Conservation (phyloP, 1,140 invertebrate genomes). For the Drosophila pandora region DNA sequence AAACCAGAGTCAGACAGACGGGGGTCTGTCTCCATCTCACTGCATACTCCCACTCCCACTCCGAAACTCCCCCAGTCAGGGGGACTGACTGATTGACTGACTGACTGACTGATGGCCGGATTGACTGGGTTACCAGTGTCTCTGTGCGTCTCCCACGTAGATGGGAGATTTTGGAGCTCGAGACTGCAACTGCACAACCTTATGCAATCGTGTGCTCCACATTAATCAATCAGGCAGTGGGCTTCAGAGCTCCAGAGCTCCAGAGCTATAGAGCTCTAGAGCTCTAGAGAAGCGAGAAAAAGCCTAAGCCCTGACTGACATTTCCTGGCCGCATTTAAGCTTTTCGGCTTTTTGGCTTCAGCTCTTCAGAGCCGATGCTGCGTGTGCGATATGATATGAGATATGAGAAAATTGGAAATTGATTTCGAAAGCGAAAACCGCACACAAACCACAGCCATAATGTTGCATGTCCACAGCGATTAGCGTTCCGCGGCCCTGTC, state of each 20-base stretch:
- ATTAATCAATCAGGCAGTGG: constrained; percentile 58
- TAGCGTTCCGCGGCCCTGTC: constrained; percentile 46
- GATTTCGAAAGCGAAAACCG: constrained; percentile 76
- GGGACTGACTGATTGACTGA: constrained; percentile 23
- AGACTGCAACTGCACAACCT: constrained; percentile 35
- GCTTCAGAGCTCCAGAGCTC: neutral
- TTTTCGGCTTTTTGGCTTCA: neutral
- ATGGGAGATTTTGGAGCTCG: constrained; percentile 18
- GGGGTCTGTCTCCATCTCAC: constrained; percentile 23
- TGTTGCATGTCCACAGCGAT: constrained; percentile 56
- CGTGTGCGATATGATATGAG: constrained; percentile 46
- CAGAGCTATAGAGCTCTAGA: too few species aligned
- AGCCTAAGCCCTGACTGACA: constrained; percentile 68
- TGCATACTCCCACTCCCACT: neutral
- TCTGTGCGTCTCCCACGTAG: constrained; percentile 33
- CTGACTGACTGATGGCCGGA: constrained; percentile 34
- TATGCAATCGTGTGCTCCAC: constrained; percentile 69
- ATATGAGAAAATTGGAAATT: constrained; percentile 58
- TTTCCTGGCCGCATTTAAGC: constrained; percentile 57
- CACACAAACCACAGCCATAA: constrained; percentile 41
- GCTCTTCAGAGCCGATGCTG: constrained; percentile 16
- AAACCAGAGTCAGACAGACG: constrained; percentile 40
- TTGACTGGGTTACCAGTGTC: constrained; percentile 60
- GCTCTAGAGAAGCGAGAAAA: constrained; percentile 20
- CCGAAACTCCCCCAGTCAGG: neutral